Base-by-base conservation (phyloP, 2,888 invertebrate species). In the Alcis repandata region DNA sequence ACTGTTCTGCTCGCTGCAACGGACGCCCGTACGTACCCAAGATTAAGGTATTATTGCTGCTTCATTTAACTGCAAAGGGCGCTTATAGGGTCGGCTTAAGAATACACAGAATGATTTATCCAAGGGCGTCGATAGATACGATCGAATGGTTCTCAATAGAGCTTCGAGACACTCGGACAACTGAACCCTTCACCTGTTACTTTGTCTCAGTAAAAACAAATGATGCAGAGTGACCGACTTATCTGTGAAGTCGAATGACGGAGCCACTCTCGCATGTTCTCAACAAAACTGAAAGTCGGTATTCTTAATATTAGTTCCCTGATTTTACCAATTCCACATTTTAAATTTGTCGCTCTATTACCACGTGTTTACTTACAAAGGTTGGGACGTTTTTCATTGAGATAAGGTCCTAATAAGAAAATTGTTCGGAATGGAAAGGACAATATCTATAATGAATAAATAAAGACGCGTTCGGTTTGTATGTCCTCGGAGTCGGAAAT, bases 11-110 rank as follows among this genome's bases (percentile, higher is more conserved):
- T 17, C 20, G 2, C 9, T 13, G 0, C 32, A 52, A 40, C 13
- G 9, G 15, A 0, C 20, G 0, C 40, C 65, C 56, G 63, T 63
- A 56, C 63, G 65, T 71, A 65, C 36, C 43, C 62, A 57, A 63
- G 57, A 66, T 69, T 68, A 68, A 53, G 49, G 61, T 20, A 68
- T 71, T 69, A 69, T 54, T 68, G 41, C 66, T 54, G 60, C 67
- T 69, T 71, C 69, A 71, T 69, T 71, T 66, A 62, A 69, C 69
- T 63, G 63, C 57, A 64, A 64, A 68, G 63, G 67, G 62, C 62
- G 67, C 64, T 68, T 60, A 62, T 38, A 40, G 49, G 57, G 49
- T 32, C 49, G 59, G 49, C 59, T 64, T 49, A 54, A 59, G 36
- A 59, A 59, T 54, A 68, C 33, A 68, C 67, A 63, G 48, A 62